Conservation (phyloP, 1,140 invertebrate genomes). For the Zelostemma sp. region DNA sequence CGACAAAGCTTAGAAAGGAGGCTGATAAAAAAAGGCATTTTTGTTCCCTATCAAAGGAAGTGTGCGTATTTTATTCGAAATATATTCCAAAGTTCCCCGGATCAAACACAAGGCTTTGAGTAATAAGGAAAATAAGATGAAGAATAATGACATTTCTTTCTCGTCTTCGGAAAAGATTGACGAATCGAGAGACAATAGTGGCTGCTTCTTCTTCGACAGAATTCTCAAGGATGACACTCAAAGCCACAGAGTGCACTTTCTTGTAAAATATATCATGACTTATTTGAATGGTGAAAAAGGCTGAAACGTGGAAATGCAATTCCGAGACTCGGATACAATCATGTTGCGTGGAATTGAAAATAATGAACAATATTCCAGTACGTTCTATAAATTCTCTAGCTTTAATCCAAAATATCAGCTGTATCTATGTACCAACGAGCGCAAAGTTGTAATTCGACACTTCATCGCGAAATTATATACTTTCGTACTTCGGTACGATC, state of each 20-base stretch:
- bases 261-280: conserved; percentile 41
- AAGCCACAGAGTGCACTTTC: conserved; percentile 35
- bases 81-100: conserved; percentile 10
- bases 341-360: neutral
- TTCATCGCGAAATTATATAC: conserved; percentile 39
- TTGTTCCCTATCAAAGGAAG: neutral
- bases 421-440: conserved; percentile 30
- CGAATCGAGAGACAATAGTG: conserved; percentile 19
- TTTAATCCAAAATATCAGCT: conserved; percentile 27
- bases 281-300: conserved; percentile 19
- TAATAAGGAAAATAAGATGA: conserved; percentile 28
- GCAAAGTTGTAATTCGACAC: conserved; percentile 31
- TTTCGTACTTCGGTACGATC: conserved; percentile 36
- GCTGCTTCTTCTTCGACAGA: conserved; percentile 23
- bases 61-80: conserved; percentile 14
- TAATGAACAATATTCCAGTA: no score
- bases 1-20: no score
- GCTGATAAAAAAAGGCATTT: neutral
- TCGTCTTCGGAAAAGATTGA: conserved; percentile 25
- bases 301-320: neutral
- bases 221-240: conserved; percentile 28
- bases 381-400: no score
- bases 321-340: conserved; percentile 3
- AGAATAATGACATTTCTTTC: conserved; percentile 30
- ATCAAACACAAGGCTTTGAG: conserved; percentile 4